These are phyloP conservation scores for Hemaris fuciformis DNA, from an alignment of 2,888 invertebrate genomes.

Conservation along the genomic window DNA sequence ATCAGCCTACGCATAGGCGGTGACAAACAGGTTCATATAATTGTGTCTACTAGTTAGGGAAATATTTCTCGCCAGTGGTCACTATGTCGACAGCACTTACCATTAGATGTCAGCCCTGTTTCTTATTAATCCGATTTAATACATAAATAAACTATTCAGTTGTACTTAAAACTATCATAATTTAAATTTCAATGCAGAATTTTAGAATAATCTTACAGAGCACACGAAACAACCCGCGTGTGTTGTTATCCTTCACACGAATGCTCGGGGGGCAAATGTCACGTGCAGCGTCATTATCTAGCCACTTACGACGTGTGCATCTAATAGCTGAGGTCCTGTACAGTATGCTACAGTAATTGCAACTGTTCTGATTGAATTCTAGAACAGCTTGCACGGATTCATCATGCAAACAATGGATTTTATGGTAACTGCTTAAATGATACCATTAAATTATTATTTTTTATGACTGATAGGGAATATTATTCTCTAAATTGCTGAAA, in stretches of 20 bases:
- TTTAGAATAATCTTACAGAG: too few species aligned
- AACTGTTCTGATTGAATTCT: background rate
- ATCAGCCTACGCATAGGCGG: too few species aligned
- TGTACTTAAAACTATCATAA: background rate
- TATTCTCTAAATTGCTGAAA: too few species aligned
- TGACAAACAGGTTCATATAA: too few species aligned
- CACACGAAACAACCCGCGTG: background rate
- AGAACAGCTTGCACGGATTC: background rate
- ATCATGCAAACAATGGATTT: background rate
- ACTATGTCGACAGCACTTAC: background rate
- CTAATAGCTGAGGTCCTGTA: background rate
- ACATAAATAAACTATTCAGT: too few species aligned
- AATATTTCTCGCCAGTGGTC: background rate
- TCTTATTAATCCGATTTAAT: too few species aligned
- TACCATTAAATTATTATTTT: background rate
- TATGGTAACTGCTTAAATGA: background rate
- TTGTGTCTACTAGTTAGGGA: too few species aligned
- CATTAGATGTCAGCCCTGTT: too few species aligned
- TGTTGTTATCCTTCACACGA: slow-evolving; percentile 35
- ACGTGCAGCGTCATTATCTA: slow-evolving; percentile 17
- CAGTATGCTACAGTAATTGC: background rate
- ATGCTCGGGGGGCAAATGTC: slow-evolving; percentile 32
- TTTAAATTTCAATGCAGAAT: background rate
- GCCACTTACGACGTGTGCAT: background rate
- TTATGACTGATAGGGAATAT: too few species aligned